Conservation (phyloP, 2,888 invertebrate species). For the Cryptocephalus moraei region DNA sequence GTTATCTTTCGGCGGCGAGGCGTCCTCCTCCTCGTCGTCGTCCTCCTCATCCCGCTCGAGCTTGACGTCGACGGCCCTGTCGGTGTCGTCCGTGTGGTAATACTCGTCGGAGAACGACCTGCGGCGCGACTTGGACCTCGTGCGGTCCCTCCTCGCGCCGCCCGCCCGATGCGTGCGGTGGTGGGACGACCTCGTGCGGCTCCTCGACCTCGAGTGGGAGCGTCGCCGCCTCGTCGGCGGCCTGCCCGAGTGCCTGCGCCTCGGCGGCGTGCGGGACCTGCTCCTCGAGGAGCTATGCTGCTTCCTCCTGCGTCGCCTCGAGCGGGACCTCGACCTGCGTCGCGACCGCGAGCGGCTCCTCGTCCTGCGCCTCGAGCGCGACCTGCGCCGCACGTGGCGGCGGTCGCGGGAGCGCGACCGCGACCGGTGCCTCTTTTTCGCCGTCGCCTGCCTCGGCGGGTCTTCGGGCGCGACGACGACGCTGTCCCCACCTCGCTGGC, state of each 20-base stretch:
- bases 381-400: slow-evolving; percentile 17
- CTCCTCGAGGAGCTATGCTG: slow-evolving; percentile 14
- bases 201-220: slow-evolving; percentile 19
- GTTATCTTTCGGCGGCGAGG: slow-evolving; percentile 33
- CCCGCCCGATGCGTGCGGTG: slow-evolving; percentile 2
- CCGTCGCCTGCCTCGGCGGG: slow-evolving; percentile 1
- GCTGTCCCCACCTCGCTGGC: neutral
- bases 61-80: slow-evolving; percentile 19
- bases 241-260: slow-evolving; percentile 8
- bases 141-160: neutral
- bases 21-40: slow-evolving; percentile 23
- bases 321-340: slow-evolving; percentile 14
- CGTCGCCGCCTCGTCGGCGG: slow-evolving; percentile 4
- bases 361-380: slow-evolving; percentile 10
- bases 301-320: slow-evolving; percentile 15
- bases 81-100: slow-evolving; percentile 11
- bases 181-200: slow-evolving; percentile 15
- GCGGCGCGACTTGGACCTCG: slow-evolving; percentile 1
- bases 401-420: slow-evolving; percentile 17
- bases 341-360: slow-evolving; percentile 19
- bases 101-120: slow-evolving; percentile 7
- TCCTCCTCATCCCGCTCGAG: slow-evolving; percentile 8
- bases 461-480: neutral
- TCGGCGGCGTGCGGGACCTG: slow-evolving; percentile 10
- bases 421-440: neutral